These are phyloP conservation scores for Cyclopterus lumpus DNA, from an alignment of 2,797 vertebrate genomes.

Conservation along the genomic window DNA sequence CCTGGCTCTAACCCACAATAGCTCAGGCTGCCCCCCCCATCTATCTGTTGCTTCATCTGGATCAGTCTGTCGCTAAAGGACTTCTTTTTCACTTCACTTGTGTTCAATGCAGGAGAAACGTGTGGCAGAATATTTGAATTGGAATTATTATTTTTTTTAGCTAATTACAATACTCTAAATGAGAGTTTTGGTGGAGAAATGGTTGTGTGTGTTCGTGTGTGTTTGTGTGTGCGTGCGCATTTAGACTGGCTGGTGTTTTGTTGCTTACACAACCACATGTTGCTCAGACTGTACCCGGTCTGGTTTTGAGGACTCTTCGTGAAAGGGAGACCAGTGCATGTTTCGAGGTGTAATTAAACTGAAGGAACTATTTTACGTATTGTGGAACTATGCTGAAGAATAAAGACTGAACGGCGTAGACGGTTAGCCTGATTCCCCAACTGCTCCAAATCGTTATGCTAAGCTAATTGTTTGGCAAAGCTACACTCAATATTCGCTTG, in stretches of 20 bases:
- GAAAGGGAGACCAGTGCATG: background rate
- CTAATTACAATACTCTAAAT: conserved; percentile 23
- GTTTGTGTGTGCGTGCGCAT: conserved; percentile 2
- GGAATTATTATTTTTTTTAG: too few relatives aligned
- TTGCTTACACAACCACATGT: conserved; percentile 1
- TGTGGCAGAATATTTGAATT: too few relatives aligned
- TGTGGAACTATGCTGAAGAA: background rate
- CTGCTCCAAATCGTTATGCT: background rate
- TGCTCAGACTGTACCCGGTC: background rate
- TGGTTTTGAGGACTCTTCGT: background rate
- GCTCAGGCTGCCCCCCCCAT: conserved; percentile 21
- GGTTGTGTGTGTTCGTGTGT: background rate
- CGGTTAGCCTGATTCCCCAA: background rate
- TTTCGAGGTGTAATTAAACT: background rate
- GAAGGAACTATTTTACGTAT: background rate
- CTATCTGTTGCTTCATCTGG: conserved; percentile 27
- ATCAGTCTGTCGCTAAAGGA: conserved; percentile 6
- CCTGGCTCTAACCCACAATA: conserved; percentile 36
- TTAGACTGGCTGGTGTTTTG: conserved; percentile 5
- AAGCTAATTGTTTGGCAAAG: background rate
- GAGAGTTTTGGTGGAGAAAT: conserved; percentile 6
- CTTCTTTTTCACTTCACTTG: conserved; percentile 3
- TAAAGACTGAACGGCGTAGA: background rate
- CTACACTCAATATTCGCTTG: background rate
- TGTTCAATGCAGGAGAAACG: conserved; percentile 32